Evolutionary conservation across 1,140 invertebrate genomes (phyloP), one percentile per base, ranked within the genome.

Genomic region (Ceratina japonica): DNA sequence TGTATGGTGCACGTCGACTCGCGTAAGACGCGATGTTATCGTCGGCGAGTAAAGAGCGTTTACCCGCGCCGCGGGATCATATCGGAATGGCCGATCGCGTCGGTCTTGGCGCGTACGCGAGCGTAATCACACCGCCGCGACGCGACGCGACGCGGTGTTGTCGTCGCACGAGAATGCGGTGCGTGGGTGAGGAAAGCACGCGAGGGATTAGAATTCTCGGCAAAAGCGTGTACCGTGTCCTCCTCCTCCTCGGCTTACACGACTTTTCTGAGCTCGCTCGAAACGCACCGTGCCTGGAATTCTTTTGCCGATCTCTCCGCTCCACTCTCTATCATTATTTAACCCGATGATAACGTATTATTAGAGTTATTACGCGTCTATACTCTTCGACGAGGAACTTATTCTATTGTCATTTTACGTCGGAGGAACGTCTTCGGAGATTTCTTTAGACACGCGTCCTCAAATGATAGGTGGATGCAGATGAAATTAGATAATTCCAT

Each of bases 121-220:
- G 74, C 79, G 80, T 81, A 84, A 85, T 85, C 82, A 64, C 82
- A 56, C 18, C 63, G 81, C 68, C 82, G 58, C 82, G 61, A n/a
- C 63, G 81, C 68, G 74, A 70, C 69, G 80, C 75, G 63, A 16
- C 63, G 78, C 68, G 70, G 70, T 63, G 80, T 80, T 58, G 49
- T 49, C 58, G 63, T 73, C 81, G 71, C 79, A 71, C 10, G 84
- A 58, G 85, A 86, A 86, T 86, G 80, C 63, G 37, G 51, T n/a
- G 84, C 84, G 84, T 85, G 81, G 84, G 84, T 54, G 83, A 78
- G 27, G 64, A 74, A 81, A 85, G 62, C 78, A 72, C 65, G 85
- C 65, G 70, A 74, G 75, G 84, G 66, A 74, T 84, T 74, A 61
- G 82, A 86, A 80, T 85, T 79, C 22, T 27, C 10, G 73, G 51